phyloP scores from a whole-genome alignment of 2,888 invertebrate genomes.

The Drosophila mercatorum region DNA sequence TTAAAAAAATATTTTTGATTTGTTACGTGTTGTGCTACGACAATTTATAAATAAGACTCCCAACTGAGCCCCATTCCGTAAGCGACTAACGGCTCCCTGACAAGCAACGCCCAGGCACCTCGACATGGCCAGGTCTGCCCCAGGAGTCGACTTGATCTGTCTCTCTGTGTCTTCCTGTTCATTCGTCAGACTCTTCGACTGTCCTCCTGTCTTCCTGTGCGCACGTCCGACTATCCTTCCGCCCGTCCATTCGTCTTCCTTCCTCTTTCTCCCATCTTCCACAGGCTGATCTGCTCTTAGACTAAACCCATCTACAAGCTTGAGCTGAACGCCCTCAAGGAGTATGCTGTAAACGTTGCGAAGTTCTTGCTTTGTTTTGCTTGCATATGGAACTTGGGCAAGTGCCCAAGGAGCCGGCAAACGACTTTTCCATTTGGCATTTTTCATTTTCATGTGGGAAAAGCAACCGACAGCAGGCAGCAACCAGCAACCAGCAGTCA shows the following conservation, averaged over 20 bases:
- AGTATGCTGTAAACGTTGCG: too few species aligned
- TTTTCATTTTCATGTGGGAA: conserved; percentile 38
- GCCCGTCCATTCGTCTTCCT: not conserved
- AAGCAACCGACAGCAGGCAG: conserved; percentile 1
- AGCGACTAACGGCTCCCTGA: not conserved
- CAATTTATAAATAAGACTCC: conserved; percentile 7
- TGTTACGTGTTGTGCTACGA: not conserved
- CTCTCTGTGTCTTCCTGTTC: not conserved
- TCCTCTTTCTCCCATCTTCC: too few species aligned
- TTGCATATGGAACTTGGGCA: not conserved
- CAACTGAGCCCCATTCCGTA: not conserved
- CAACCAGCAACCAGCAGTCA: conserved; percentile 33
- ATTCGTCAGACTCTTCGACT: not conserved
- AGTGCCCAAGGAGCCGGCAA: not conserved
- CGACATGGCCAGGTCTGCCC: not conserved
- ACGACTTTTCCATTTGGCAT: conserved; percentile 20
- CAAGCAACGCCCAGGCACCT: not conserved
- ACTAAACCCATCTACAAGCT: not conserved
- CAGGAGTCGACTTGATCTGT: too few species aligned
- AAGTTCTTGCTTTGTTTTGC: not conserved
- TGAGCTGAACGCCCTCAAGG: not conserved
- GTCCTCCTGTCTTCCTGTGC: not conserved
- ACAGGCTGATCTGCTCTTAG: too few species aligned
- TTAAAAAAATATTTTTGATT: not conserved
- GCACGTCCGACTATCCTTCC: not conserved